Percentiles rank a stretch among this genome's conserved stretches.
phyloP scores from a whole-genome alignment of 2,888 invertebrate species.

The Psococerastis gibbosa region DNA sequence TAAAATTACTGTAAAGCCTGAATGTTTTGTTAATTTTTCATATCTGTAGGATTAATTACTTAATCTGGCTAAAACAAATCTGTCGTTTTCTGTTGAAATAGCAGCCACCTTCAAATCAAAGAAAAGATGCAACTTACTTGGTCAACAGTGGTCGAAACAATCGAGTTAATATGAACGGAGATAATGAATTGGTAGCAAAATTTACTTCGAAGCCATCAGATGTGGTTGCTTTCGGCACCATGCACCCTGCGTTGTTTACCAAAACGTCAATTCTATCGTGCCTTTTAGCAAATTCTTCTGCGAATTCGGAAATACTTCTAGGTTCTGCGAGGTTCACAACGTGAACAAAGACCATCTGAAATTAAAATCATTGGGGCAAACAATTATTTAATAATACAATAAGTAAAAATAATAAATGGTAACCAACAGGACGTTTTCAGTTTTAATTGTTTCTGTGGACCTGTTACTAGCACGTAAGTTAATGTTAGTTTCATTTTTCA shows the following conservation, averaged over 20 bases:
- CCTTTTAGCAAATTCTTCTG: constrained; percentile 22
- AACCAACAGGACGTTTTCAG: constrained; percentile 22
- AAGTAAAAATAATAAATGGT: constrained; percentile 3
- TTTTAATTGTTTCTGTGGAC: too few relatives aligned
- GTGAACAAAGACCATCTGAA: constrained; percentile 25
- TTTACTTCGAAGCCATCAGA: constrained; percentile 26
- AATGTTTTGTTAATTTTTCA: too few relatives aligned
- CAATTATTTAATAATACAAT: not conserved
- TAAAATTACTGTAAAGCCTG: too few relatives aligned
- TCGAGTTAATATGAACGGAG: constrained; percentile 25
- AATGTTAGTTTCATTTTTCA: too few relatives aligned
- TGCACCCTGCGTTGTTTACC: constrained; percentile 30
- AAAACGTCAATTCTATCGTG: constrained; percentile 25
- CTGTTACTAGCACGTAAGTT: too few relatives aligned
- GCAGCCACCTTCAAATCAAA: too few relatives aligned
- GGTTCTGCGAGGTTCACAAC: constrained; percentile 27
- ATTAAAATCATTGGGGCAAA: constrained; percentile 17
- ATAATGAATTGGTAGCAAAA: constrained; percentile 30
- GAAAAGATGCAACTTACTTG: too few relatives aligned
- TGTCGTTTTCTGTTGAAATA: too few relatives aligned
- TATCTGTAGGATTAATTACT: too few relatives aligned
- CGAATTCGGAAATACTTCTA: constrained; percentile 24
- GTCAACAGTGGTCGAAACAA: constrained; percentile 24
- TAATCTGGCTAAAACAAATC: too few relatives aligned
- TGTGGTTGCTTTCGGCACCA: constrained; percentile 25